A percentile compares a stretch with the other conserved stretches of the same genome.
Conservation (phyloP, 30 jellyfish, hydroid and myxozoan genomes). For the Mastigias papua region DNA sequence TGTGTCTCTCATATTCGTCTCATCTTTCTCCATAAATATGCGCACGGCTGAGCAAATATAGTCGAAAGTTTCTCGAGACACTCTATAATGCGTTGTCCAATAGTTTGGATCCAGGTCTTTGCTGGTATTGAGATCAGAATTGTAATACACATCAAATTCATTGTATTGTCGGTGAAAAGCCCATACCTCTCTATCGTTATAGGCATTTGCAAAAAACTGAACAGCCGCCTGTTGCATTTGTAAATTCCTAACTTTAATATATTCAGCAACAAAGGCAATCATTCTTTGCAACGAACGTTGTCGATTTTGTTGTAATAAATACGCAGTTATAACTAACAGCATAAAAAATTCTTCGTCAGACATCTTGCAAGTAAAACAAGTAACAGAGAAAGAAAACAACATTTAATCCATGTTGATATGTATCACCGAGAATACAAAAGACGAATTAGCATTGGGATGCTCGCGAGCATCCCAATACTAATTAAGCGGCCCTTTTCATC, state of each 20-base stretch:
- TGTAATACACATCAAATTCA: constrained; percentile 27
- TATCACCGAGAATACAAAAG: no score
- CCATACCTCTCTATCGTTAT: constrained; percentile 34
- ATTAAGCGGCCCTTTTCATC: no score
- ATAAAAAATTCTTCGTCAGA: no score
- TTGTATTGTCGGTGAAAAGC: constrained; percentile 27
- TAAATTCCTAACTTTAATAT: constrained; percentile 27
- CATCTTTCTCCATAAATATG: constrained; percentile 6
- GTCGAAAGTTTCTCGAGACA: constrained; percentile 54
- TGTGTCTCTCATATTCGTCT: not conserved
- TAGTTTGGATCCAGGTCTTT: constrained; percentile 49
- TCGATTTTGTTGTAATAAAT: no score
- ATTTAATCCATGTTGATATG: no score
- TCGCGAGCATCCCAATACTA: no score
- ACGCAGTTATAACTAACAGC: no score
- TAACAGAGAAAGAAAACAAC: constrained; percentile 16
- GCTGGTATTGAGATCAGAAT: constrained; percentile 29
- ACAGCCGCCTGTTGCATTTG: not conserved
- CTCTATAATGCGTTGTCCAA: constrained; percentile 42
- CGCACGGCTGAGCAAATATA: constrained; percentile 13
- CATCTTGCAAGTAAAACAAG: constrained; percentile 29
- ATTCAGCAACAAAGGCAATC: constrained; percentile 42
- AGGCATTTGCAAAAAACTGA: not conserved
- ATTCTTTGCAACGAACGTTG: no score
- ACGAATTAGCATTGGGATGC: no score